Conservation (phyloP, 2,888 invertebrate species). For the Colostygia pectinataria region DNA sequence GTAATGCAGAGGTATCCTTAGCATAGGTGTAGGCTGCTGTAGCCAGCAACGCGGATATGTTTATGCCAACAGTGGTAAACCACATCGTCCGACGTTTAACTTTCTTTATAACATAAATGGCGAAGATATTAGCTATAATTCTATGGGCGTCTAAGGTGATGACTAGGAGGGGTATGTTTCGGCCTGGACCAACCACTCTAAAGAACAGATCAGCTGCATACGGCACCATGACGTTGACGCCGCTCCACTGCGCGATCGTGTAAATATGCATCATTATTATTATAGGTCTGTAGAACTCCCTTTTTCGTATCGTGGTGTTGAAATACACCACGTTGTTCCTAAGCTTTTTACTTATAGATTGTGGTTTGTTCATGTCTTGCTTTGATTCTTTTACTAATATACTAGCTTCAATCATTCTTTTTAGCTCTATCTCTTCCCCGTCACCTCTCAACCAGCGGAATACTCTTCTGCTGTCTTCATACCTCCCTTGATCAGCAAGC, state of each 20-base stretch:
- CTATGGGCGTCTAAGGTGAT: constrained; percentile 43
- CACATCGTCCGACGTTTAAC: constrained; percentile 43
- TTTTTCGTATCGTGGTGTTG: constrained; percentile 37
- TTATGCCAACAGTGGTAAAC: constrained; percentile 35
- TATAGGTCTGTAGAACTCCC: constrained; percentile 50
- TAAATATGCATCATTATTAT: constrained; percentile 49
- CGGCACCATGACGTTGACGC: constrained; percentile 42
- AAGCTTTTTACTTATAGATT: constrained; percentile 35
- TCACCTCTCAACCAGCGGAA: constrained; percentile 83
- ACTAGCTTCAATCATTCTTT: constrained; percentile 56
- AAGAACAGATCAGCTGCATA: constrained; percentile 41
- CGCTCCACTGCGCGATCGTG: constrained; percentile 43
- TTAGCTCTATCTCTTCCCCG: constrained; percentile 61
- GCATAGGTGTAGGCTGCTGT: constrained; percentile 41
- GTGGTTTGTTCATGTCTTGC: constrained; percentile 36
- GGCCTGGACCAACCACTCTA: constrained; percentile 34
- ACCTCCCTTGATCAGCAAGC: constrained; percentile 81
- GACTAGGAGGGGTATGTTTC: constrained; percentile 34
- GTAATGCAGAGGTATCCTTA: constrained; percentile 31
- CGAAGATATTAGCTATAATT: constrained; percentile 39
- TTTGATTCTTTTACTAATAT: constrained; percentile 46
- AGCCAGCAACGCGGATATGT: constrained; percentile 35
- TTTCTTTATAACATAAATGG: constrained; percentile 42
- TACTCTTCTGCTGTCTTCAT: constrained; percentile 77
- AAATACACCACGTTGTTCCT: constrained; percentile 37